Conservation (phyloP, 2,113 vertebrate genomes). For the Mirounga angustirostris region DNA sequence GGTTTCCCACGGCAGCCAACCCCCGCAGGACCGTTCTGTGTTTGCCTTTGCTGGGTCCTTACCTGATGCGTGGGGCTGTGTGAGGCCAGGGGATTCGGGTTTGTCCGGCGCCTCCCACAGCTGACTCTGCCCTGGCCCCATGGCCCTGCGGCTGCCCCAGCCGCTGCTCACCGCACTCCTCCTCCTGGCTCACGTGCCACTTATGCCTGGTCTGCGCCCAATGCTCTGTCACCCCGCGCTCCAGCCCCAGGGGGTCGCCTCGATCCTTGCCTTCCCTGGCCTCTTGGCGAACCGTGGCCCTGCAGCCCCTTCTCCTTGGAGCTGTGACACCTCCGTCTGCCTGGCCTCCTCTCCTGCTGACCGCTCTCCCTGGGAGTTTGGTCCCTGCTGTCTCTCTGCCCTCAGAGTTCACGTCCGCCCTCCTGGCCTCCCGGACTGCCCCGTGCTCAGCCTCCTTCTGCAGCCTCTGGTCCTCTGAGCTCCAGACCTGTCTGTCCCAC, state of each 20-base stretch:
- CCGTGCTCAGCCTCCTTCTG: background rate
- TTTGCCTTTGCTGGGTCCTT: background rate
- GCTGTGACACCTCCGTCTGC: too few relatives aligned
- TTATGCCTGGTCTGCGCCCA: background rate
- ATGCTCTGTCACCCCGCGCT: background rate
- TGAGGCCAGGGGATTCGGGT: fast-evolving
- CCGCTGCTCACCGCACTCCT: fast-evolving
- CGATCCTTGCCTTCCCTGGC: background rate
- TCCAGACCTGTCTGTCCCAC: background rate
- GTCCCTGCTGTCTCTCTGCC: fast-evolving
- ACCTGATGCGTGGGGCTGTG: background rate
- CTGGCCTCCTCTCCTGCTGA: background rate
- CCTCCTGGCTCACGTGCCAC: background rate
- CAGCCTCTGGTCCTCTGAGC: background rate
- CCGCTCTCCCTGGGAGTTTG: background rate
- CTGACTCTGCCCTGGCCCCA: fast-evolving
- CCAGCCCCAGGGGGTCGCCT: background rate
- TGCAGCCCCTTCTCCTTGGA: fast-evolving
- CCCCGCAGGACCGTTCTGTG: background rate
- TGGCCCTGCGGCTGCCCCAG: background rate
- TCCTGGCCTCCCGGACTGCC: too few relatives aligned
- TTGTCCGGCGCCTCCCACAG: too few relatives aligned
- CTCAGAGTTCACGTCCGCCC: background rate
- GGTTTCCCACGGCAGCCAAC: background rate
- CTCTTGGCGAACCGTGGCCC: background rate